These are phyloP conservation scores for Philereme transversata DNA, from an alignment of 2,888 invertebrate species.

Conservation along the genomic window DNA sequence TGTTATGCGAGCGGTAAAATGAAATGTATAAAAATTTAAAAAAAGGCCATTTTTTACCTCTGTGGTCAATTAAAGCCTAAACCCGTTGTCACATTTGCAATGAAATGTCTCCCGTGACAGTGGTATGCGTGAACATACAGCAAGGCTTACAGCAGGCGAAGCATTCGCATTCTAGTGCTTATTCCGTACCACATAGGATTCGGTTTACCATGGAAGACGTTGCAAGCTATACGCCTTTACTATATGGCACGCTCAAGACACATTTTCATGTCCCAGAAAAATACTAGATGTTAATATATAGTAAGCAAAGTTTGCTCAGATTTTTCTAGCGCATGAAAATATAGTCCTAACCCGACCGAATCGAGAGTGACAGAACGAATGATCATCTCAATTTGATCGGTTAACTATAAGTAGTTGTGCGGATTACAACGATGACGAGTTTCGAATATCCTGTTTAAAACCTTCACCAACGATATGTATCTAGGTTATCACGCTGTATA, in stretches of 20 bases:
- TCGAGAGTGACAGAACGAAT: conserved; percentile 35
- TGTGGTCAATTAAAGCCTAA: conserved; percentile 77
- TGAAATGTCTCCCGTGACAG: conserved; percentile 59
- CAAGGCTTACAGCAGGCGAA: conserved; percentile 29
- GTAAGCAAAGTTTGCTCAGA: background rate
- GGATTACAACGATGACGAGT: conserved; percentile 57
- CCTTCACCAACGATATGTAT: conserved; percentile 60
- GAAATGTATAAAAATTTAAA: conserved; percentile 29
- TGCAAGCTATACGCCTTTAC: conserved; percentile 24
- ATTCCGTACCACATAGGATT: conserved; percentile 11
- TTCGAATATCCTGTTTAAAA: conserved; percentile 20
- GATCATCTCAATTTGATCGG: conserved; percentile 51
- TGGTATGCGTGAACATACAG: conserved; percentile 28
- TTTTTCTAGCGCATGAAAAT: conserved; percentile 22
- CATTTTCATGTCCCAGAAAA: conserved; percentile 21
- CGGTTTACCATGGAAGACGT: conserved; percentile 24
- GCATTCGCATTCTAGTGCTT: conserved; percentile 15
- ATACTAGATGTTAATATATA: background rate
- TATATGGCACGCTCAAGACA: conserved; percentile 23
- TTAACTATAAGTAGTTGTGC: conserved; percentile 68
- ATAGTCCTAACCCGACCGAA: conserved; percentile 44
- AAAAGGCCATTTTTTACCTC: conserved; percentile 29
- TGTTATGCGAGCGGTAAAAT: conserved; percentile 43
- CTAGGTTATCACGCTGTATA: conserved; percentile 48
- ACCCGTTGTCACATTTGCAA: conserved; percentile 71